Conservation (phyloP, 1,140 invertebrate genomes). For the Tetranychus urticae region DNA sequence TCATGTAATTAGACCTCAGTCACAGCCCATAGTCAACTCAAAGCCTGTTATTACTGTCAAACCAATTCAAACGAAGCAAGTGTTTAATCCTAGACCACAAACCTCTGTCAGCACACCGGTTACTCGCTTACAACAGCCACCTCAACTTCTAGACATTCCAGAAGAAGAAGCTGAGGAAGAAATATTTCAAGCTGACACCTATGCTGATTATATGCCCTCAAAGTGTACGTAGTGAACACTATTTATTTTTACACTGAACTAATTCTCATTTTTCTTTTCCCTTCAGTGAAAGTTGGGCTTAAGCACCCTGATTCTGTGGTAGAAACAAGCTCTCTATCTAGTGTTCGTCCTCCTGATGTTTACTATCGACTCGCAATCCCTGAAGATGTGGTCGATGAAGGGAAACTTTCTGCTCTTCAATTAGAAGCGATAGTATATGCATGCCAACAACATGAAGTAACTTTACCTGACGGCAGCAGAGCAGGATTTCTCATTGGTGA, state of each 20-base stretch:
- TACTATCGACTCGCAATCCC: slow-evolving; percentile 69
- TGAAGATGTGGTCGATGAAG: slow-evolving; percentile 53
- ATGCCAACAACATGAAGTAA: slow-evolving; percentile 79
- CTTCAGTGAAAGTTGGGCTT: slow-evolving; percentile 62
- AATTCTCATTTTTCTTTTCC: background rate
- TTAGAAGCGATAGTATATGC: slow-evolving; percentile 87
- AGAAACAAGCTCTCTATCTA: slow-evolving; percentile 88
- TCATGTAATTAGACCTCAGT: no score
- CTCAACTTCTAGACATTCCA: background rate
- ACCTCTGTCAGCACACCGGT: background rate
- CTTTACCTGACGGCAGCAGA: slow-evolving; percentile 63
- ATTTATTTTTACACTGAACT: background rate
- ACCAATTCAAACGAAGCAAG: no score
- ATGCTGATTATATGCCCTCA: slow-evolving; percentile 86
- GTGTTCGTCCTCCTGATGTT: slow-evolving; percentile 82
- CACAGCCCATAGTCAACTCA: no score
- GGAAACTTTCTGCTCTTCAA: slow-evolving; percentile 77
- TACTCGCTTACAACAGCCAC: background rate
- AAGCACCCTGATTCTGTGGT: slow-evolving; percentile 99
- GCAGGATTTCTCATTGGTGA: slow-evolving; percentile 94
- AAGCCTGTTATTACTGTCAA: no score
- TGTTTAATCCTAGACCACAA: background rate
- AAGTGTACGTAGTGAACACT: slow-evolving; percentile 56
- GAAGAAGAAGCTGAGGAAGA: slow-evolving; percentile 55
- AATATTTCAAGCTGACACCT: slow-evolving; percentile 91